Base-by-base conservation (phyloP, 1,140 invertebrate species). In the Formica selysi region DNA sequence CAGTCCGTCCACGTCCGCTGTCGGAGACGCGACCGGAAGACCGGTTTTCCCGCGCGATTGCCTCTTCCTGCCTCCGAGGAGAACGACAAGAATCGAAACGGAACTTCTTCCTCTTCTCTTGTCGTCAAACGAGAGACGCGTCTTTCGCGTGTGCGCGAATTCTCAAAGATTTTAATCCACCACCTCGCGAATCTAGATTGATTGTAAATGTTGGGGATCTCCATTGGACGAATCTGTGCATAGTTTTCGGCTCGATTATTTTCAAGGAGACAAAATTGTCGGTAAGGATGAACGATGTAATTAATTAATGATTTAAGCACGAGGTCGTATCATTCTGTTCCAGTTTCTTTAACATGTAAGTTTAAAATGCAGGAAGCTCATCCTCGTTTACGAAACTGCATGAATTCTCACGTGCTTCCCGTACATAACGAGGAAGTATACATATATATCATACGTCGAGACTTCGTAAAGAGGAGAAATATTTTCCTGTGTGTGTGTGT, bases 201-300 rank as follows among this genome's bases (percentile, higher is more conserved):
- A 51, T 36, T 29, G 26, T 22, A 26, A 65, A 36, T 16, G 26
- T 29, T 26, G 76, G 8, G 16, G 54, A 36, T 68, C 22, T 54
- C 32, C 29, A 6, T 8, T 22, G 8, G n/a, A 54, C 22, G 36
- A 59, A 38, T 22, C 7, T 19, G 32, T 76, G 38, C 22, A 6
- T 36, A 59, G 19, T n/a, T 80, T 38, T 26, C 11, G n/a, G 13
- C 16, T 22, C 19, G 54, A 32, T 44, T 70, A 70, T 11, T 36
- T 80, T 38, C 10, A 57, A 70, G 22, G 38, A 32, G 65, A 80
- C 36, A n/a, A 57, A 65, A 44, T 65, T 13, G 6, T 11, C 61
- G 67, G 79, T 81, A 81, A 81, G 79, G n/a, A 32, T 44, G 16
- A 73, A 44, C 48, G 13, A 71, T 44, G 36, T 71, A 71, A 59